Base-by-base conservation (phyloP, 1,140 invertebrate species). In the Drosophila sproati region DNA sequence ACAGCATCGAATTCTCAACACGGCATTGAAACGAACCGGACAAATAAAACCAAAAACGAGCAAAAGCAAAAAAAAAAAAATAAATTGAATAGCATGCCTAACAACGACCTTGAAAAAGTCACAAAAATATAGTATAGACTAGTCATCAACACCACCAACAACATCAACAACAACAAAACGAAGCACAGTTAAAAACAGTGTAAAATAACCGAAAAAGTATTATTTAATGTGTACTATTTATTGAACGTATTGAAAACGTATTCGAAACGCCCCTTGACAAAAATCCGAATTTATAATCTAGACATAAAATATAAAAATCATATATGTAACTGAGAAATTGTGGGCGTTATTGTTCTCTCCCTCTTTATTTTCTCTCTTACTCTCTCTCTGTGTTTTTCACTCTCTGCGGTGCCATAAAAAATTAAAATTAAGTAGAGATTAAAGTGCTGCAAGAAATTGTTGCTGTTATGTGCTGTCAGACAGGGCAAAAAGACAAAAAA, bases 31-130 rank as follows among this genome's bases (percentile, higher is more conserved):
- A 43, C 39, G 39, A 43, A 43, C 39, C 39, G 39, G 39, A 43
- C 12, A 73, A 48, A 75, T 41, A 75, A 56, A 76, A 29, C 76
- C 45, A 72, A 77, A 50, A 77, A 32, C 61, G 39, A 41, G 7
- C 39, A 41, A 41, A n/a, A n/a, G 39, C 56, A 67, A 59, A 1
- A 50, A 32, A 50, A 32, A 50, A 50, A 10, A 1, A 32, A 32
- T 31, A 20, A 20, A 50, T 31, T 29, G 3, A 31, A 32, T 2
- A 57, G 5, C 20, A 57, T 12, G 7, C 6, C 31, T 52, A 35
- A 10, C n/a, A 66, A 80, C 83, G 77, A 89, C 85, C 80, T 89
- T 89, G 83, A 87, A 75, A 82, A 76, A 82, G 67, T 77, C 76
- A 64, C 85, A 71, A 51, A 51, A 66, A 60, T 34, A 72, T 57